Percentiles rank a stretch among this genome's conserved stretches.
These are phyloP conservation scores for Sesamia nonagrioides DNA, from an alignment of 1,140 invertebrate genomes.

Conservation along the genomic window DNA sequence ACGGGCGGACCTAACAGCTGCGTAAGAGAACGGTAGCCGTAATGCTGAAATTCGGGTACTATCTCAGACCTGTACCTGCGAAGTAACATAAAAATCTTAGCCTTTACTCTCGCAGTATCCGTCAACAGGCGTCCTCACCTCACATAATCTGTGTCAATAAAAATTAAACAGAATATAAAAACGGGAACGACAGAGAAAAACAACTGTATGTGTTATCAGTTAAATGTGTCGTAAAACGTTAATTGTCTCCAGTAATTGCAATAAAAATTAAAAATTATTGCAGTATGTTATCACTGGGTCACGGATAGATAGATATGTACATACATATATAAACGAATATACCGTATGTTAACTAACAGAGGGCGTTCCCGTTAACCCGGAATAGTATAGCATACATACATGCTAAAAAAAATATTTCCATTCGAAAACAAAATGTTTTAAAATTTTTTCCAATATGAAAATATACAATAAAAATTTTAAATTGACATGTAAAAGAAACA, in stretches of 20 bases:
- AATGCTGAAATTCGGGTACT: too few species aligned
- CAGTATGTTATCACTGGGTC: slow-evolving; percentile 65
- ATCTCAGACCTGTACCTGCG: too few species aligned
- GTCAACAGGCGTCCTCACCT: background rate
- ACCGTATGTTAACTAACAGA: background rate
- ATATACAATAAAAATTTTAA: too few species aligned
- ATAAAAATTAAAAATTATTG: slow-evolving; percentile 77
- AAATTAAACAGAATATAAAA: slow-evolving; percentile 54
- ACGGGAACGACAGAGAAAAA: slow-evolving; percentile 52
- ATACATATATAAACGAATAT: background rate
- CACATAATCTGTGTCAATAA: slow-evolving; percentile 50
- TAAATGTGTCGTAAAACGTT: slow-evolving; percentile 66
- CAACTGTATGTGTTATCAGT: slow-evolving; percentile 57
- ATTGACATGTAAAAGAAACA: too few species aligned
- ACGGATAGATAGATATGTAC: slow-evolving; percentile 45
- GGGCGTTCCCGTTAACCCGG: too few species aligned
- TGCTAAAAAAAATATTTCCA: too few species aligned
- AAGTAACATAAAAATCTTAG: too few species aligned
- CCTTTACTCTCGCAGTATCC: background rate
- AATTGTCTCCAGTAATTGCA: slow-evolving; percentile 71
- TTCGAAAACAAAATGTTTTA: too few species aligned
- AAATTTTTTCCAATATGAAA: too few species aligned
- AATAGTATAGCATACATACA: too few species aligned
- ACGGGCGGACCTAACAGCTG: too few species aligned
- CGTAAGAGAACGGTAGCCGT: too few species aligned